These are phyloP conservation scores for Anhinga anhinga DNA, from an alignment of 2,113 vertebrate species.

Conservation along the genomic window DNA sequence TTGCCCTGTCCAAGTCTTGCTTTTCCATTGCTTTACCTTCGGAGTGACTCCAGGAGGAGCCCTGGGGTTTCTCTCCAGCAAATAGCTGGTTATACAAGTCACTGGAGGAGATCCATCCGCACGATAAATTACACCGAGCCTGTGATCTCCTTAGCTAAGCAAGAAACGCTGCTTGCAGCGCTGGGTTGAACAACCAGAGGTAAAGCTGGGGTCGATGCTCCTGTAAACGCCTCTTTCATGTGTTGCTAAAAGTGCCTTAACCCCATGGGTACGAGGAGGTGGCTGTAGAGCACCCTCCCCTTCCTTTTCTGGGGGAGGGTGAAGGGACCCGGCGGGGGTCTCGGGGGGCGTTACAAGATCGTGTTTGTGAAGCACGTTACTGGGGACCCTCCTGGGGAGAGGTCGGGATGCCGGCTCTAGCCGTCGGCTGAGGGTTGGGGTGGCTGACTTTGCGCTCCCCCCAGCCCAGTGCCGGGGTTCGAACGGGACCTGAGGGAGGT, in stretches of 20 bases:
- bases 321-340: too few species aligned
- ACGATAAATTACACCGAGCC: accelerated
- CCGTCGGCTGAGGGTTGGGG: not conserved
- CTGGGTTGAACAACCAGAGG: not conserved
- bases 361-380: accelerated
- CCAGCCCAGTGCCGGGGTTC: not conserved
- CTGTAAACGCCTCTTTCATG: not conserved
- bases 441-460: not conserved
- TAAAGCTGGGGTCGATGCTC: not conserved
- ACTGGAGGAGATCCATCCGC: accelerated
- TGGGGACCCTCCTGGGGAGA: not conserved
- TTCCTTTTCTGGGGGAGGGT: too few species aligned
- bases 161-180: accelerated
- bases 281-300: not conserved
- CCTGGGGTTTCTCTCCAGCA: not conserved
- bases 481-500: accelerated
- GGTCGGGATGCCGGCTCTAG: not conserved
- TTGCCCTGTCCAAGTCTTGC: accelerated
- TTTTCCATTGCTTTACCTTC: not conserved
- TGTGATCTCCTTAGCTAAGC: not conserved
- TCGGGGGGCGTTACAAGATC: accelerated
- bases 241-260: accelerated
- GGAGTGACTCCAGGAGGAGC: not conserved
- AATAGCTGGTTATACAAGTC: not conserved
- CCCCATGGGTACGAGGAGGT: not conserved